A percentile compares a stretch with the other conserved stretches of the same genome.
phyloP scores from a whole-genome alignment of 2,888 invertebrate species.

The Apotomis turbidana region DNA sequence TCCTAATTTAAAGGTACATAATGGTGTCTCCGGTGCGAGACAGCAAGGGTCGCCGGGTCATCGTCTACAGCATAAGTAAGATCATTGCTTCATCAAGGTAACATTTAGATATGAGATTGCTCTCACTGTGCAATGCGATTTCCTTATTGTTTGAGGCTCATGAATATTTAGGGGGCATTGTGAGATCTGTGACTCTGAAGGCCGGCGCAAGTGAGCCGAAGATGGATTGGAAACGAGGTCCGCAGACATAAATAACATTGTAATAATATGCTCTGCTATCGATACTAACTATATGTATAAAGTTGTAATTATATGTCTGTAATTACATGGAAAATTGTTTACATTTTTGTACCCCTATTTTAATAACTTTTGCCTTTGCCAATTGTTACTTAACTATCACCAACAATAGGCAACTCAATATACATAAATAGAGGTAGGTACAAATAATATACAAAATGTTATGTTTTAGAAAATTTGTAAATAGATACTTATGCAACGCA shows the following conservation, averaged over 20 bases:
- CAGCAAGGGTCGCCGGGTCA: constrained; percentile 88
- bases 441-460: too few relatives aligned
- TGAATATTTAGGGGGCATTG: constrained; percentile 36
- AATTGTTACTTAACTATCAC: too few relatives aligned
- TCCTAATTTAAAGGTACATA: constrained; percentile 84
- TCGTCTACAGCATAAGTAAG: constrained; percentile 86
- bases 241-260: background rate
- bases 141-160: constrained; percentile 34
- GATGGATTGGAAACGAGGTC: constrained; percentile 21
- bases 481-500: too few relatives aligned
- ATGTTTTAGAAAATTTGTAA: too few relatives aligned
- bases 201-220: constrained; percentile 12
- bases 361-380: too few relatives aligned
- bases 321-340: too few relatives aligned
- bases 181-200: constrained; percentile 25
- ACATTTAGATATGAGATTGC: constrained; percentile 40
- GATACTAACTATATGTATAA: too few relatives aligned
- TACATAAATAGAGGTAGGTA: too few relatives aligned
- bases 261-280: too few relatives aligned
- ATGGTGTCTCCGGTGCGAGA: constrained; percentile 90
- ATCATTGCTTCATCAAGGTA: constrained; percentile 43
- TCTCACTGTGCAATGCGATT: constrained; percentile 34
- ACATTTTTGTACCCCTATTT: too few relatives aligned
- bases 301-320: too few relatives aligned
- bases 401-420: too few relatives aligned